Conservation (phyloP, 1,140 invertebrate species). For the Diachasmimorpha longicaudata region DNA sequence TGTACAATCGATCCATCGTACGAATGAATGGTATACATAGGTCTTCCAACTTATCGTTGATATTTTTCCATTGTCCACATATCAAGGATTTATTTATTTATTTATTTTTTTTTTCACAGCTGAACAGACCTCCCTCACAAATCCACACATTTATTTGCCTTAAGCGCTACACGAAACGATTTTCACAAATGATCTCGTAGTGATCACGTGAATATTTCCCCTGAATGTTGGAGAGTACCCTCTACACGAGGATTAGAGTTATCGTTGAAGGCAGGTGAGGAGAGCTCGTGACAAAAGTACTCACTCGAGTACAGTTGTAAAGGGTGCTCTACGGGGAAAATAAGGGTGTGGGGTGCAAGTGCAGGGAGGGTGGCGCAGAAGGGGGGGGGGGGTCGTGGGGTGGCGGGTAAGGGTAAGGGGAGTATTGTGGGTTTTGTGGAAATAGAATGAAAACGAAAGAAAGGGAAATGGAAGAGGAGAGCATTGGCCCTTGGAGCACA, state of each 20-base stretch:
- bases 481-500: not conserved
- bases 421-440: not conserved
- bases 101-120: not conserved
- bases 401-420: no score
- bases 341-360: not conserved
- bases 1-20: not conserved
- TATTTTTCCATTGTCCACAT: not conserved
- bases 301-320: not conserved
- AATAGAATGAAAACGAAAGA: not conserved
- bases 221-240: not conserved
- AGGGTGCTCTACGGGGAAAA: not conserved
- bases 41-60: not conserved
- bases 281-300: not conserved
- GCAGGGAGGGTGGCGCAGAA: no score
- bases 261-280: not conserved
- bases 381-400: not conserved
- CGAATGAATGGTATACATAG: not conserved
- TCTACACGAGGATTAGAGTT: not conserved
- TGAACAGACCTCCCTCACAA: not conserved
- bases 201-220: not conserved
- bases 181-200: not conserved
- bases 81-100: not conserved
- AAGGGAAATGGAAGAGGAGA: not conserved
- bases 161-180: not conserved
- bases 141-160: not conserved